Conservation (phyloP, 2,888 invertebrate genomes). For the Melanostoma mellinum region DNA sequence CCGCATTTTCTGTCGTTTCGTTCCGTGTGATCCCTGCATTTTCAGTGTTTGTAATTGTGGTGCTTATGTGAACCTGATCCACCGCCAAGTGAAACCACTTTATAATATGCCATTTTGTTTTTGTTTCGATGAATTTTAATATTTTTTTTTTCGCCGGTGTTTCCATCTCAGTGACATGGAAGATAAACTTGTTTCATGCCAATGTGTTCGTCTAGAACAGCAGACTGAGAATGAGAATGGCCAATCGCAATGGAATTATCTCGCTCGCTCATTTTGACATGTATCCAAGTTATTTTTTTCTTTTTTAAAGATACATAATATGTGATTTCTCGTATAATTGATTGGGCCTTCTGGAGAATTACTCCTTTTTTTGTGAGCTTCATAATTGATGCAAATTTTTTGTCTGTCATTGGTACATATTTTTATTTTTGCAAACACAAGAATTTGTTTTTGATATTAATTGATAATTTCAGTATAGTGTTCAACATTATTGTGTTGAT, state of each 20-base stretch:
- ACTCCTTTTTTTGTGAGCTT: background rate
- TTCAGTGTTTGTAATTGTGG: constrained; percentile 21
- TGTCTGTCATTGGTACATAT: background rate
- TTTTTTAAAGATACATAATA: constrained; percentile 1
- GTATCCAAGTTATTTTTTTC: constrained; percentile 27
- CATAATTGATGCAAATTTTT: constrained; percentile 33
- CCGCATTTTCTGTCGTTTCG: constrained; percentile 71
- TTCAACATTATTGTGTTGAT: too few relatives aligned
- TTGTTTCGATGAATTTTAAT: constrained; percentile 55
- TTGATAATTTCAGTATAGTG: too few relatives aligned
- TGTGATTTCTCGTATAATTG: constrained; percentile 32
- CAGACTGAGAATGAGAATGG: constrained; percentile 7
- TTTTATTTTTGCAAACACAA: background rate
- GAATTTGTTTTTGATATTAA: background rate
- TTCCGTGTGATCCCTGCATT: constrained; percentile 41
- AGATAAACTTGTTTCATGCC: constrained; percentile 23
- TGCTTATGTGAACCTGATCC: background rate
- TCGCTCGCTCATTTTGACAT: constrained; percentile 49
- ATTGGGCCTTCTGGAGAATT: constrained; percentile 41
- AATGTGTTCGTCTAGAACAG: background rate
- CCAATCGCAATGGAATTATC: background rate
- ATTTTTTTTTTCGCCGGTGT: constrained; percentile 61
- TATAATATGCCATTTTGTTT: constrained; percentile 66
- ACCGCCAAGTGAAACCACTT: constrained; percentile 12
- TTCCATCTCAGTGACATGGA: constrained; percentile 17